Conservation (phyloP, 2,888 invertebrate species). For the Siphonodentalium dalli region DNA sequence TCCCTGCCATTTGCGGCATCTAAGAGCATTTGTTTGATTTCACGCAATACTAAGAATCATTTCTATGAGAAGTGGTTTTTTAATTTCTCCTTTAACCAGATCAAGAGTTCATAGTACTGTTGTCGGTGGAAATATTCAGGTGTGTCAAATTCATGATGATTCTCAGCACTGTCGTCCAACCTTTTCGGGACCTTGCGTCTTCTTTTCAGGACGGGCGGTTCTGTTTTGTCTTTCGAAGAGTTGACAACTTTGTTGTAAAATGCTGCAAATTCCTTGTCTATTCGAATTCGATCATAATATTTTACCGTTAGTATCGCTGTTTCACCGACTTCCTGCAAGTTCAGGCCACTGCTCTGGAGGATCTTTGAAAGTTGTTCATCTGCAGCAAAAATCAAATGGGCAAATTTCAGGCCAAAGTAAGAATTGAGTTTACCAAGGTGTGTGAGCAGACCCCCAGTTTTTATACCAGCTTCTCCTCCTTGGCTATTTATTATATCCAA, state of each 20-base stretch:
- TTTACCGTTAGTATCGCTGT: neutral
- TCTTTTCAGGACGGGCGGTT: conserved; percentile 10
- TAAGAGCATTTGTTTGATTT: conserved; percentile 13
- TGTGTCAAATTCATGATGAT: conserved; percentile 1
- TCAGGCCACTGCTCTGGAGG: conserved; percentile 17
- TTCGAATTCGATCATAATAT: conserved; percentile 13
- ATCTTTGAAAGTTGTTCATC: conserved; percentile 22
- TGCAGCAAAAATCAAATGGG: conserved; percentile 21
- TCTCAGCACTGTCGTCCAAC: conserved; percentile 12
- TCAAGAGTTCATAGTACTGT: conserved; percentile 14
- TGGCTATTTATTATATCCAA: conserved; percentile 19
- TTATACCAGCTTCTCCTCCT: conserved; percentile 15
- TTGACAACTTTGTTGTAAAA: conserved; percentile 5
- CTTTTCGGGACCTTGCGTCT: conserved; percentile 3
- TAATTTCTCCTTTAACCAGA: conserved; percentile 5
- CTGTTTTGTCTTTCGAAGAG: conserved; percentile 5
- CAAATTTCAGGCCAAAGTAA: conserved; percentile 21
- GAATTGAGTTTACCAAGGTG: conserved; percentile 22
- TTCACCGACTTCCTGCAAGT: conserved; percentile 10
- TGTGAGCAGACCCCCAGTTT: conserved; percentile 17
- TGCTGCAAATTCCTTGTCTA: conserved; percentile 8
- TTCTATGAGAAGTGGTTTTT: conserved; percentile 6
- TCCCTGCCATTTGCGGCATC: conserved; percentile 11
- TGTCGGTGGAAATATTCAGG: conserved; percentile 9
- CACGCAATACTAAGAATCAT: neutral